Percentiles rank a stretch among this genome's conserved stretches.
Conservation (phyloP, 1,140 invertebrate genomes). For the Macrosteles quadrilineatus region DNA sequence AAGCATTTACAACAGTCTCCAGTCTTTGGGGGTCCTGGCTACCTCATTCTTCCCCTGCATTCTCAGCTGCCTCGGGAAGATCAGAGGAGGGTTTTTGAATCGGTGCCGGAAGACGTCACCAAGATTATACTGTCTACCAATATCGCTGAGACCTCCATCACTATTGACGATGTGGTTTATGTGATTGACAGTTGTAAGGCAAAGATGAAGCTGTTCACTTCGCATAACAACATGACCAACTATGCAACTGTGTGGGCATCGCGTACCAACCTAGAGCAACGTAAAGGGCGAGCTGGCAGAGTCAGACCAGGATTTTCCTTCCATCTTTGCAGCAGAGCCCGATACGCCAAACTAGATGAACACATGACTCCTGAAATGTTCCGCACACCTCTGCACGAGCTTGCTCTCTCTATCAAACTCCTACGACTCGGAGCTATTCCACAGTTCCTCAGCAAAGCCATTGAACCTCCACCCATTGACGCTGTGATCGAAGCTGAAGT, state of each 20-base stretch:
- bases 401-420: constrained; percentile 82
- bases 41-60: constrained; percentile 80
- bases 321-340: constrained; percentile 76
- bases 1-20: constrained; percentile 78
- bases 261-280: constrained; percentile 87
- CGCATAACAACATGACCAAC: constrained; percentile 94
- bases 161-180: constrained; percentile 95
- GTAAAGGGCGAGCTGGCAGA: constrained; percentile 87
- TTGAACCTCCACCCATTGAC: constrained; percentile 91
- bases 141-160: constrained; percentile 93
- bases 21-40: constrained; percentile 68
- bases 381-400: constrained; percentile 89
- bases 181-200: constrained; percentile 95
- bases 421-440: constrained; percentile 86
- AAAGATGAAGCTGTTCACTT: constrained; percentile 94
- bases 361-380: constrained; percentile 96
- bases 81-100: constrained; percentile 83
- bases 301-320: constrained; percentile 87
- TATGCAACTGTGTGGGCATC: constrained; percentile 94
- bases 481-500: constrained; percentile 91
- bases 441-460: constrained; percentile 90
- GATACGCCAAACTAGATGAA: constrained; percentile 78
- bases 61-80: constrained; percentile 90
- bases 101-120: constrained; percentile 68
- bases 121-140: constrained; percentile 91